These are phyloP conservation scores for Meloe dianella DNA, from an alignment of 2,888 invertebrate genomes.

Conservation along the genomic window DNA sequence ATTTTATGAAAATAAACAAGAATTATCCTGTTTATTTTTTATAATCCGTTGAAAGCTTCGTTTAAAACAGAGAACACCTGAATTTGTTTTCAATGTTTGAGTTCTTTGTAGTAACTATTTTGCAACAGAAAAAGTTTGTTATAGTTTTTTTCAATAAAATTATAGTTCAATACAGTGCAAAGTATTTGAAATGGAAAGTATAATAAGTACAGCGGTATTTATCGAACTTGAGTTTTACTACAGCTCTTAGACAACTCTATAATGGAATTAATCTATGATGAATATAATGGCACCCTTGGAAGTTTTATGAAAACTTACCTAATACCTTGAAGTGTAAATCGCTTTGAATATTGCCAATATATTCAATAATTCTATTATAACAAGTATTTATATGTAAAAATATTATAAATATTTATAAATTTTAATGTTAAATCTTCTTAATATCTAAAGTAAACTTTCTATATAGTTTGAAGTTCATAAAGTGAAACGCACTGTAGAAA, in stretches of 20 bases:
- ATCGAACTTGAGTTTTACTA: constrained; percentile 23
- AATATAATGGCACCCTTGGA: constrained; percentile 29
- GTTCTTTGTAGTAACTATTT: neutral
- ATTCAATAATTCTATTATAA: neutral
- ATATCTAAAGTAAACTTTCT: constrained; percentile 32
- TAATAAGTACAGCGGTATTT: constrained; percentile 27
- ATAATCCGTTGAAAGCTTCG: constrained; percentile 25
- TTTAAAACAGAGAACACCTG: constrained; percentile 18
- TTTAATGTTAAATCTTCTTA: constrained; percentile 30
- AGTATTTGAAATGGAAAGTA: constrained; percentile 17
- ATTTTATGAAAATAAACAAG: constrained; percentile 11
- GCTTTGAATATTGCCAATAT: constrained; percentile 20
- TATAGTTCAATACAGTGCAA: too few species aligned
- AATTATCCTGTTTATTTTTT: constrained; percentile 28
- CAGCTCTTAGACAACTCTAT: constrained; percentile 21
- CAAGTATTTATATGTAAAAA: neutral
- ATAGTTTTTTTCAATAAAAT: neutral
- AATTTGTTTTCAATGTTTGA: constrained; percentile 17
- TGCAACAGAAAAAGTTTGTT: neutral
- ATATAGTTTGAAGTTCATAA: constrained; percentile 37
- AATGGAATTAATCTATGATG: constrained; percentile 29
- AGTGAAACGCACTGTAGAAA: constrained; percentile 37
- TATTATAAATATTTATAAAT: constrained; percentile 26
- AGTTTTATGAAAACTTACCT: constrained; percentile 24
- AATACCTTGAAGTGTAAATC: constrained; percentile 22